A percentile compares a stretch with the other conserved stretches of the same genome.
phyloP scores from a whole-genome alignment of 2,113 vertebrate species.

The Sterna hirundo region DNA sequence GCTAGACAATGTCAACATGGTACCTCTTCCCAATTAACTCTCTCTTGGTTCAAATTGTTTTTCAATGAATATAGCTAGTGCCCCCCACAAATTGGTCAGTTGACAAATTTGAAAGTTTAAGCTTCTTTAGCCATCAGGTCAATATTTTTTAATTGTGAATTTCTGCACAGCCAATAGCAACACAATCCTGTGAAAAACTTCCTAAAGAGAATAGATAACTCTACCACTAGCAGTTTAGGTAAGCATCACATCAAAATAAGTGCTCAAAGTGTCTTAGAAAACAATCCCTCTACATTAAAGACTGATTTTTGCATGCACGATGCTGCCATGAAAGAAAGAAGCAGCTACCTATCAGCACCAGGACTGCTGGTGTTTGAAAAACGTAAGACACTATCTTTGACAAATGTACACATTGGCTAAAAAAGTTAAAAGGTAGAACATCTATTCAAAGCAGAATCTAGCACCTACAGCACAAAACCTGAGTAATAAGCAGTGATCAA shows the following conservation, averaged over 20 bases:
- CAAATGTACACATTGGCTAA: not conserved
- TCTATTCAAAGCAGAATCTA: not conserved
- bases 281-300: not conserved
- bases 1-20: not conserved
- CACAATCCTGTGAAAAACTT: not conserved
- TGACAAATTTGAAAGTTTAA: not conserved
- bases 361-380: not conserved
- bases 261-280: not conserved
- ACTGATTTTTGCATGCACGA: not conserved
- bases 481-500: not conserved
- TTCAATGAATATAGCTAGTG: not conserved
- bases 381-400: accelerated
- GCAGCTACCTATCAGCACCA: not conserved
- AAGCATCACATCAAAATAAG: not conserved
- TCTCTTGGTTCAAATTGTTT: not conserved
- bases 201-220: not conserved
- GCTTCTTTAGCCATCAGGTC: not conserved
- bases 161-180: not conserved
- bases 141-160: not conserved
- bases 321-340: not conserved
- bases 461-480: not conserved
- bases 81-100: not conserved
- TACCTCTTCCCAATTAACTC: not conserved
- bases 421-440: not conserved
- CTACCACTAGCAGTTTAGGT: not conserved